Evolutionary conservation across 2,888 invertebrate species (phyloP), one percentile per base, ranked within the genome.

Genomic region (Acleris emargana): DNA sequence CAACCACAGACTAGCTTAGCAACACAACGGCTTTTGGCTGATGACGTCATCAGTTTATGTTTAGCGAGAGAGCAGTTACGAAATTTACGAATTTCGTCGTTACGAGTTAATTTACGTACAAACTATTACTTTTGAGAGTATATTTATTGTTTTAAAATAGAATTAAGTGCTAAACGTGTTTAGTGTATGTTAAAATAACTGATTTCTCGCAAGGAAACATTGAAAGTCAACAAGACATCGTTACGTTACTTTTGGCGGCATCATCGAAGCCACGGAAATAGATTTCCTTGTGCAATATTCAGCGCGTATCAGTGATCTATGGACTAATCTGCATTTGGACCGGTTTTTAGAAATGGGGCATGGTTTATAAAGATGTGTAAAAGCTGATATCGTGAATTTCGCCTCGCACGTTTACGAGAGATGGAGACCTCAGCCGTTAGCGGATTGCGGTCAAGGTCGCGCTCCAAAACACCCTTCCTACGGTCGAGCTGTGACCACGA

Each of bases 401-500:
- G 64, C 42, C 50, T 71, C 59, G 47, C 53, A 55, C 55, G 62
- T 64, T 68, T 57, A 50, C 58, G 53, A 74, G 82, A 68, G 68
- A 91, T 92, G 92, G 92, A 92, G 75, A 89, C 85, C 73, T 81
- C 84, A 68, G 80, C 86, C 69, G 87, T 86, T 77, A 87, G 89
- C 74, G 94, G 94, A 86, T 93, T 95, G 81, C 89, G 95, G 86
- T 94, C 95, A 84, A 94, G 95, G 88, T 95, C 95, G 75, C 94
- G 95, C 74, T 95, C 95, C 45, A 95, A 94, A 80, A 95, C 95
- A 76, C 95, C 95, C 70, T 94, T 95, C 79, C 82, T 94, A 73
- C 89, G 93, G 71, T 94, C 94, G 63, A 93, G 87, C 75, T 93
- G 94, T 76, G 94, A 95, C 80, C 93, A 86, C 71, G 94, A 94